These are phyloP conservation scores for Trachurus trachurus DNA, from an alignment of 2,797 vertebrate genomes.

Conservation along the genomic window DNA sequence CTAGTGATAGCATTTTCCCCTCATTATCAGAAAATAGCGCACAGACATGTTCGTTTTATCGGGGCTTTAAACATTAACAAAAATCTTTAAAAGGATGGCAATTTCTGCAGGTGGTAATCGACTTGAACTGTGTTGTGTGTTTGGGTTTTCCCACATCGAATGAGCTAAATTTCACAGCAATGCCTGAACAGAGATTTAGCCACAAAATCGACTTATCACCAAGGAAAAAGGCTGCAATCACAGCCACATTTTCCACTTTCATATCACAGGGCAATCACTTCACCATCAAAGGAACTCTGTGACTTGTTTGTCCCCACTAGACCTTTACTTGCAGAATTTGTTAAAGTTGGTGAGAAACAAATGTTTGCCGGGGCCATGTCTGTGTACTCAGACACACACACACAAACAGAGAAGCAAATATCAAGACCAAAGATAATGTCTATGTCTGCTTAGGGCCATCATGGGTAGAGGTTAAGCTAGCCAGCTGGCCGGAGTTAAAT, in stretches of 20 bases:
- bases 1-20: neutral
- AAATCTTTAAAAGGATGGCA: neutral
- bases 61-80: neutral
- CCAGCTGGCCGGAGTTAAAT: conserved; percentile 65
- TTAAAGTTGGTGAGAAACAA: conserved; percentile 5
- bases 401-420: conserved; percentile 20
- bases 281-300: conserved; percentile 1
- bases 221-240: too few species aligned
- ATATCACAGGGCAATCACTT: conserved; percentile 16
- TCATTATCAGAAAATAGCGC: neutral
- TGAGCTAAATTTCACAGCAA: neutral
- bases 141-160: neutral
- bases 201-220: too few species aligned
- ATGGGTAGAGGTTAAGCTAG: conserved; percentile 27
- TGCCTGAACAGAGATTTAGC: too few species aligned
- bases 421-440: conserved; percentile 43
- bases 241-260: too few species aligned
- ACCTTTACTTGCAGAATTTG: conserved; percentile 19
- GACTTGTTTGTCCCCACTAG: conserved; percentile 8
- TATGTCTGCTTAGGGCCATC: conserved; percentile 16
- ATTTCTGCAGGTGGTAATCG: neutral
- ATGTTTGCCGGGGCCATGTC: conserved; percentile 1
- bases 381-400: neutral
- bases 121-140: neutral
- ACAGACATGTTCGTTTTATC: neutral